phyloP scores from a whole-genome alignment of 2,888 invertebrate genomes.

The Argyra leucocephala region DNA sequence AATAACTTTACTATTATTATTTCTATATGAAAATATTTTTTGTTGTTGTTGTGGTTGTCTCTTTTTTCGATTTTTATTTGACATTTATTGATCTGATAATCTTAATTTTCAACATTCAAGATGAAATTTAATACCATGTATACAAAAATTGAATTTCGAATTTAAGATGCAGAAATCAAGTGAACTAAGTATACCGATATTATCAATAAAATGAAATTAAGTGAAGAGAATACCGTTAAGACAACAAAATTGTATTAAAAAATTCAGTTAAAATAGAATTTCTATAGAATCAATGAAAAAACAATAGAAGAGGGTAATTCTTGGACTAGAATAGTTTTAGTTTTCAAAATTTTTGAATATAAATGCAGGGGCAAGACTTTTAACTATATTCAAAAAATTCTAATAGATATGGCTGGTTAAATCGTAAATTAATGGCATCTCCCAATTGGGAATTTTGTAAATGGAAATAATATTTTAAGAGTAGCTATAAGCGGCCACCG shows the following conservation, averaged over 20 bases:
- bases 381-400: background rate
- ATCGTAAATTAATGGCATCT: background rate
- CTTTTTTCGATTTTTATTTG: background rate
- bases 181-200: background rate
- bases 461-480: background rate
- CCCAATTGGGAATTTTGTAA: background rate
- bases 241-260: too few relatives aligned
- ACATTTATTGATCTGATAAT: constrained; percentile 6
- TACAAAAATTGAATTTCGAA: too few relatives aligned
- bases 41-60: background rate
- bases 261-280: too few relatives aligned
- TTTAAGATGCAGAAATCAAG: background rate
- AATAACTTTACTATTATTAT: background rate
- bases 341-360: too few relatives aligned
- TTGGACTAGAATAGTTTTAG: too few relatives aligned
- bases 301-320: too few relatives aligned
- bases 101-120: background rate
- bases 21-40: background rate
- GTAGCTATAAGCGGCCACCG: background rate
- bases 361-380: too few relatives aligned
- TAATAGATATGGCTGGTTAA: background rate
- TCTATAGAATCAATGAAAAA: too few relatives aligned
- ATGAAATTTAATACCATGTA: background rate
- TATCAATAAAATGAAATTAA: background rate
- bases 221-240: background rate